A percentile compares a stretch with the other conserved stretches of the same genome.
Conservation (phyloP, 1,140 invertebrate species). For the Drosophila virilis region DNA sequence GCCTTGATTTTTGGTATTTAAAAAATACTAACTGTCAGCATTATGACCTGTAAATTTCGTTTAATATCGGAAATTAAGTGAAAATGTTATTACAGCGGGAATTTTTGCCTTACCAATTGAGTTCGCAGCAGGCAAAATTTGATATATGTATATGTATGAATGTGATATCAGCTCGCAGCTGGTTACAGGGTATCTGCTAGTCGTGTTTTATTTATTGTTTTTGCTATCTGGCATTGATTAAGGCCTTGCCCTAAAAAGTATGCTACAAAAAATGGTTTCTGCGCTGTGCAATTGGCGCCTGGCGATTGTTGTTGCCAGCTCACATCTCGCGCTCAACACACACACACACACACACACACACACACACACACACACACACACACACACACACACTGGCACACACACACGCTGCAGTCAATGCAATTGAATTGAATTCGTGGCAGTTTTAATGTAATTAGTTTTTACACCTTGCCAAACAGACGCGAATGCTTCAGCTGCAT, state of each 20-base stretch:
- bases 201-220: background rate
- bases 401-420: constrained; percentile 54
- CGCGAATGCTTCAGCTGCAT: constrained; percentile 5
- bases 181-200: background rate
- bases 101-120: too few relatives aligned
- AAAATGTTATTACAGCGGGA: too few relatives aligned
- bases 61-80: too few relatives aligned
- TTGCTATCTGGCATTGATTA: constrained; percentile 64
- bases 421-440: constrained; percentile 82
- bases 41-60: too few relatives aligned
- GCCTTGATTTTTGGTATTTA: too few relatives aligned
- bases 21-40: too few relatives aligned
- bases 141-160: too few relatives aligned
- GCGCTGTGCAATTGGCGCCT: constrained; percentile 33
- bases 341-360: background rate
- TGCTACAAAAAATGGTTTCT: constrained; percentile 46
- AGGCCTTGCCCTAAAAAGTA: constrained; percentile 60
- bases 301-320: constrained; percentile 26
- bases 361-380: background rate
- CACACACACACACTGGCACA: constrained; percentile 30
- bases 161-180: too few relatives aligned
- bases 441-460: constrained; percentile 82
- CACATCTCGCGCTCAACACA: constrained; percentile 24
- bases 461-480: constrained; percentile 75
- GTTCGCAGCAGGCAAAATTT: too few relatives aligned